Conservation (phyloP, 1,140 invertebrate species). For the Ceratosolen solmsi region DNA sequence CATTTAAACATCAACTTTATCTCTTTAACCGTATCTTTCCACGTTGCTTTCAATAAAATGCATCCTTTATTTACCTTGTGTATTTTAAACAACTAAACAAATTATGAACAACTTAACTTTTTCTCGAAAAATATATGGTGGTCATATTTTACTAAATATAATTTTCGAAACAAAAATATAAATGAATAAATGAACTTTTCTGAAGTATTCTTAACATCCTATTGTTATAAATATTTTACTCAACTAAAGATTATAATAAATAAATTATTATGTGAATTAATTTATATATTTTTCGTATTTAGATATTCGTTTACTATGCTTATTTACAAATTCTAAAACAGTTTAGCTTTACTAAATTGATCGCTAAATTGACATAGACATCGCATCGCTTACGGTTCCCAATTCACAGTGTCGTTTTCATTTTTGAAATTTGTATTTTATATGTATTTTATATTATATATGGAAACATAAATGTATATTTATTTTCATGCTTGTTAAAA, state of each 20-base stretch:
- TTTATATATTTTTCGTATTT: not conserved
- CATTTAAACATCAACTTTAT: too few relatives aligned
- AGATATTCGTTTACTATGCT: not conserved
- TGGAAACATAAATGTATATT: not conserved
- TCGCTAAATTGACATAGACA: not conserved
- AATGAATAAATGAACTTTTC: not conserved
- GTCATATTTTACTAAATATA: too few relatives aligned
- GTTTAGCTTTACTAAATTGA: not conserved
- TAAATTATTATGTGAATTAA: not conserved
- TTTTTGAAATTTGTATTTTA: not conserved
- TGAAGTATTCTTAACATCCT: too few relatives aligned
- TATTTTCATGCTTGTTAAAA: not conserved
- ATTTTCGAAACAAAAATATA: too few relatives aligned
- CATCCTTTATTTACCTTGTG: too few relatives aligned
- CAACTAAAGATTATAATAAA: not conserved
- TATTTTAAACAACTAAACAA: too few relatives aligned
- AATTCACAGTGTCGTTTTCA: not conserved
- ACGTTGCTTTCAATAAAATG: too few relatives aligned
- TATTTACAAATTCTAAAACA: constrained; percentile 4
- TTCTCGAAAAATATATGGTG: too few relatives aligned
- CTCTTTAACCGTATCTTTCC: too few relatives aligned
- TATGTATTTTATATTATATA: not conserved
- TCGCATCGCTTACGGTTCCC: not conserved
- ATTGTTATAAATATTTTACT: not conserved
- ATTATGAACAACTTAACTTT: too few relatives aligned